phyloP scores from a whole-genome alignment of 2,797 vertebrate species.

The Scarus forsteni region DNA sequence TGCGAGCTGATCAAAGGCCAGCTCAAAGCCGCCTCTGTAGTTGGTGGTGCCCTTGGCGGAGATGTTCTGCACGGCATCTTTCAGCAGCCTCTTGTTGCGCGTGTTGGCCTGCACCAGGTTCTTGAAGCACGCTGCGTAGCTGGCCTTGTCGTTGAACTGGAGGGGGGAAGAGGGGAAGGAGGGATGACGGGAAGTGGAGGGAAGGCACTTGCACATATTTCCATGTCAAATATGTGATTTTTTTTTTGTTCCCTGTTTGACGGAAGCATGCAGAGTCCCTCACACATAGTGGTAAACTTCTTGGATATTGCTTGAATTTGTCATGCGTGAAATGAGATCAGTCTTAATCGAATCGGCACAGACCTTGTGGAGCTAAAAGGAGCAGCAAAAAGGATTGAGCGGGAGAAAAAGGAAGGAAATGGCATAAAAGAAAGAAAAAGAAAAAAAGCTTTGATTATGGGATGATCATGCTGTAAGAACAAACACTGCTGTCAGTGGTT shows the following conservation, averaged over 20 bases:
- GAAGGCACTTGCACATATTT: slow-evolving; percentile 79
- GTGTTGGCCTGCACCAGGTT: slow-evolving; percentile 98
- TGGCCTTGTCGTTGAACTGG: slow-evolving; percentile 94
- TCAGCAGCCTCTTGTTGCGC: slow-evolving; percentile 95
- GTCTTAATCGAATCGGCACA: slow-evolving; percentile 67
- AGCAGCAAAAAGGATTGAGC: slow-evolving; percentile 65
- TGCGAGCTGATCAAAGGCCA: slow-evolving; percentile 92
- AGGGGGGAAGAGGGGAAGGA: slow-evolving; percentile 59
- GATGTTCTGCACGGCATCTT: slow-evolving; percentile 92
- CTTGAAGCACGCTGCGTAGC: slow-evolving; percentile 90
- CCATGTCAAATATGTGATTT: slow-evolving; percentile 77
- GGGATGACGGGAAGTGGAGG: slow-evolving; percentile 74
- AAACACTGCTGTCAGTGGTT: slow-evolving; percentile 34
- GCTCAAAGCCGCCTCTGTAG: slow-evolving; percentile 93
- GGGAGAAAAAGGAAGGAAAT: slow-evolving; percentile 62
- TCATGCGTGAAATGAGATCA: slow-evolving; percentile 52
- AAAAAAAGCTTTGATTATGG: slow-evolving; percentile 51
- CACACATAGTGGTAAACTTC: slow-evolving; percentile 13
- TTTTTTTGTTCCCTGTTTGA: slow-evolving; percentile 23
- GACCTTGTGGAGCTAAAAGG: slow-evolving; percentile 74
- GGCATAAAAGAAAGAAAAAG: slow-evolving; percentile 52
- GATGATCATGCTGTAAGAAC: slow-evolving; percentile 7
- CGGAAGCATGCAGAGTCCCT: slow-evolving; percentile 50
- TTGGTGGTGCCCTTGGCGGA: slow-evolving; percentile 95
- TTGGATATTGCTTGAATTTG: slow-evolving; percentile 12